Evolutionary conservation across 1,140 invertebrate genomes (phyloP), one percentile per base, ranked within the genome.

Genomic region (Drosophila seguyi): DNA sequence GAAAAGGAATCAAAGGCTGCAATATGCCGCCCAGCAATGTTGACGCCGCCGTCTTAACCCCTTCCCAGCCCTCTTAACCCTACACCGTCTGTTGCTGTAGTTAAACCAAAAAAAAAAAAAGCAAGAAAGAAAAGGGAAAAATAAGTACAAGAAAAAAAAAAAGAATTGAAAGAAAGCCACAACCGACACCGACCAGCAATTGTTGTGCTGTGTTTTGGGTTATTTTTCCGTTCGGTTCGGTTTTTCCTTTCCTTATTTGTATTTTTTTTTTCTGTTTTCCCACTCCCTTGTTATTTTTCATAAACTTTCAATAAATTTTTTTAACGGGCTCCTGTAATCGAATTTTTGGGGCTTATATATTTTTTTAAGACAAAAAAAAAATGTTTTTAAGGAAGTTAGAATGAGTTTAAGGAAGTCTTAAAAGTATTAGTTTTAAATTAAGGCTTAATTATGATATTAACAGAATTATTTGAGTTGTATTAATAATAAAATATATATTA

Each of bases 221-320:
- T 67, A 66, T 83, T 79, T 72, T 41, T 44, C n/a, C 38, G 61
- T 52, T 58, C 31, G 27, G 38, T 53, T 59, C 41, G 61, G 61
- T 16, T 27, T 65, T 53, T 42, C 29, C 45, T 31, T 36, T 65
- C 42, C 45, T 59, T 73, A 45, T 42, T 18, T 45, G 48, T 29
- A 31, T 66, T 73, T 36, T 20, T 53, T 39, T 29, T 29, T 6
- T 45, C 13, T 14, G 57, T 48, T 41, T 18, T 14, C 45, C 29
- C 55, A 41, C 73, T 53, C 45, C 45, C 34, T 53, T 72, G 65
- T 72, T 72, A 68, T 84, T 77, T 85, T 85, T 83, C 57, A 83
- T 87, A 87, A 88, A 87, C 84, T 87, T 87, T 88, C 84, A 87
- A 87, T 87, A 87, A 87, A 81, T 78, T 81, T 85, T 25, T 81